Conservation (phyloP, 2,797 vertebrate species). For the Cirrhinus mrigala region DNA sequence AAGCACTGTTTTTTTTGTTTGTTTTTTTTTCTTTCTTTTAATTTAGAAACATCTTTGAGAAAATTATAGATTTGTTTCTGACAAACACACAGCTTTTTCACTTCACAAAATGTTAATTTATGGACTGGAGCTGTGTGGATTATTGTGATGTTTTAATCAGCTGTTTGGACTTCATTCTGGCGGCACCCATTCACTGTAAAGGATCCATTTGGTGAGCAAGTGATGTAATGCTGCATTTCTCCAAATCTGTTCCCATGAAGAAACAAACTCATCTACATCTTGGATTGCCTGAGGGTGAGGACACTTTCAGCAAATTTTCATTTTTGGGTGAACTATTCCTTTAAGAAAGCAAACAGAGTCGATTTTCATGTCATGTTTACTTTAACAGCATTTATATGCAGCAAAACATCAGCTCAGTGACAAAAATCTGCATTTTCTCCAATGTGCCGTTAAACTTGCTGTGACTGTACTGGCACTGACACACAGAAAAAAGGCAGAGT, state of each 20-base stretch:
- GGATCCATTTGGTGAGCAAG: not conserved
- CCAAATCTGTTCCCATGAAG: not conserved
- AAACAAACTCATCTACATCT: not conserved
- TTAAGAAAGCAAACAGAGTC: not conserved
- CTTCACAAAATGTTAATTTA: not conserved
- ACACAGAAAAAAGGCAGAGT: slow-evolving; percentile 77
- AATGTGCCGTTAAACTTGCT: slow-evolving; percentile 61
- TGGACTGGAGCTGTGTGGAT: not conserved
- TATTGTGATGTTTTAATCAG: not conserved
- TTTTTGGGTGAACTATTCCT: not conserved
- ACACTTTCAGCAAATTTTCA: not conserved
- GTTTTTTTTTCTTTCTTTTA: no score
- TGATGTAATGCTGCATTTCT: not conserved
- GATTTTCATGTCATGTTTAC: not conserved
- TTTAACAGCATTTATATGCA: slow-evolving; percentile 10
- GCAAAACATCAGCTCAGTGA: slow-evolving; percentile 20
- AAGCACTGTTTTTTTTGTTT: no score
- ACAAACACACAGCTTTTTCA: not conserved
- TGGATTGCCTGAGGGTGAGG: not conserved
- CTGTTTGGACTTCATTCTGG: not conserved
- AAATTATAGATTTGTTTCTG: no score
- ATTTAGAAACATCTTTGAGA: no score
- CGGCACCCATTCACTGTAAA: not conserved
- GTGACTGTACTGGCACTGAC: slow-evolving; percentile 70
- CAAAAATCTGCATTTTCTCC: slow-evolving; percentile 69